phyloP scores from a whole-genome alignment of 2,113 vertebrate genomes.

The Plecotus auritus region DNA sequence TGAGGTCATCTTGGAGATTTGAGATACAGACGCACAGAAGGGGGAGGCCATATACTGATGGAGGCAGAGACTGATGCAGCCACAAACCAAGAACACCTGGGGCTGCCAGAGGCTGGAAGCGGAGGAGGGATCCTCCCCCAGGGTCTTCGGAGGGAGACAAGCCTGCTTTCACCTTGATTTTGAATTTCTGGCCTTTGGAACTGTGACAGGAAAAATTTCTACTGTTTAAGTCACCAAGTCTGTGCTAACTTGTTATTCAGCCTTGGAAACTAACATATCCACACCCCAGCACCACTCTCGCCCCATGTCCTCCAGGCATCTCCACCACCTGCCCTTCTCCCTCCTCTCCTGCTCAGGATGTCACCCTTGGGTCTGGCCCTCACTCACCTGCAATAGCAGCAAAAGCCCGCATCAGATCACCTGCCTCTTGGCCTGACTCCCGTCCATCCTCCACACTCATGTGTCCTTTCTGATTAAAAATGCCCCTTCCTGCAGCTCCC shows the following conservation, averaged over 20 bases:
- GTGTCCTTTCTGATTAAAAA: background rate
- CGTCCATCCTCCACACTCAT: background rate
- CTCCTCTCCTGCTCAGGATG: background rate
- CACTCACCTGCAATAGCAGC: background rate
- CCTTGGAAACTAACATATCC: background rate
- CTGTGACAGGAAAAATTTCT: background rate
- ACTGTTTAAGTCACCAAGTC: background rate
- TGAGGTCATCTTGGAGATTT: background rate
- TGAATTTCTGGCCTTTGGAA: background rate
- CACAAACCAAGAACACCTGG: background rate
- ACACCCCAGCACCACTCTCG: accelerated
- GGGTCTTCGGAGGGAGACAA: background rate
- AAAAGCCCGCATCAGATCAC: background rate
- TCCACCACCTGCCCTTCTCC: background rate
- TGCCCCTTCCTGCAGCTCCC: background rate
- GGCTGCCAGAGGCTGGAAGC: background rate
- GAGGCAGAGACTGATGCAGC: no score
- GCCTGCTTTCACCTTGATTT: background rate
- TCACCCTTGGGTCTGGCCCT: background rate
- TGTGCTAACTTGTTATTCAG: background rate
- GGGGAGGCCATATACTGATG: background rate
- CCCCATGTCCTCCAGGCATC: background rate
- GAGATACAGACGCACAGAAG: background rate
- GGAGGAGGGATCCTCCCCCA: background rate
- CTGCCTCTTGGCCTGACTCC: background rate